These are phyloP conservation scores for Sminthurinus aureus DNA, from an alignment of 2,888 invertebrate genomes.

Conservation along the genomic window DNA sequence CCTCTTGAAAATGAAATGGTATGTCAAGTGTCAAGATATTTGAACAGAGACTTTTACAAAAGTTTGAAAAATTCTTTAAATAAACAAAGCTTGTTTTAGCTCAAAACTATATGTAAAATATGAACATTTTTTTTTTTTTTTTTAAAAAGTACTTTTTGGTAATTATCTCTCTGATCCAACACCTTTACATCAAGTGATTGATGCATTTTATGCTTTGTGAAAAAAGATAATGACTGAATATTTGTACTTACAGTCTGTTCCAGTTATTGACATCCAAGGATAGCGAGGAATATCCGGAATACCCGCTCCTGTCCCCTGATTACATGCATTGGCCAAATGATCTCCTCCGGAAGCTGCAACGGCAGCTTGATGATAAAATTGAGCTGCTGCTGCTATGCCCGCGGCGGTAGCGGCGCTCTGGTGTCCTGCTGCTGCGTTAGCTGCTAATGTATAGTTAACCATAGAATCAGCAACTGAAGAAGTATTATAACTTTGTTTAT, in stretches of 20 bases:
- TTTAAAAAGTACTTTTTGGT: no score
- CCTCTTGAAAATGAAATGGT: no score
- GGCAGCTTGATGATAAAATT: conserved; percentile 82
- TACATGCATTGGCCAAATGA: conserved; percentile 78
- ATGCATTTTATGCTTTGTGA: no score
- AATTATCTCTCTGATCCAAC: no score
- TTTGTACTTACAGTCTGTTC: conserved; percentile 65
- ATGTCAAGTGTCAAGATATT: no score
- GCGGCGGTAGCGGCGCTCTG: conserved; percentile 55
- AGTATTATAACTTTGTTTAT: conserved; percentile 81
- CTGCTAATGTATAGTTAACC: conserved; percentile 80
- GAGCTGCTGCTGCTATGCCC: conserved; percentile 73
- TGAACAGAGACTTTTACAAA: no score
- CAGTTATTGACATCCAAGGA: conserved; percentile 97
- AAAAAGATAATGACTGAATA: no score
- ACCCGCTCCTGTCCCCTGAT: conserved; percentile 84
- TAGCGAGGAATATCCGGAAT: conserved; percentile 92
- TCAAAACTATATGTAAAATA: no score
- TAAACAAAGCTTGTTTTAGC: no score
- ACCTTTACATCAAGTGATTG: no score
- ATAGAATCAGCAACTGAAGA: conserved; percentile 75
- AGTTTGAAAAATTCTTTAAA: no score
- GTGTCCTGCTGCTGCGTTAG: conserved; percentile 66
- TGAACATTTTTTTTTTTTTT: no score
- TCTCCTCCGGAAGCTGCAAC: conserved; percentile 74